Evolutionary conservation across 2,113 vertebrate genomes (phyloP), one percentile per base, ranked within the genome.

Genomic region (Ctenomys sociabilis): DNA sequence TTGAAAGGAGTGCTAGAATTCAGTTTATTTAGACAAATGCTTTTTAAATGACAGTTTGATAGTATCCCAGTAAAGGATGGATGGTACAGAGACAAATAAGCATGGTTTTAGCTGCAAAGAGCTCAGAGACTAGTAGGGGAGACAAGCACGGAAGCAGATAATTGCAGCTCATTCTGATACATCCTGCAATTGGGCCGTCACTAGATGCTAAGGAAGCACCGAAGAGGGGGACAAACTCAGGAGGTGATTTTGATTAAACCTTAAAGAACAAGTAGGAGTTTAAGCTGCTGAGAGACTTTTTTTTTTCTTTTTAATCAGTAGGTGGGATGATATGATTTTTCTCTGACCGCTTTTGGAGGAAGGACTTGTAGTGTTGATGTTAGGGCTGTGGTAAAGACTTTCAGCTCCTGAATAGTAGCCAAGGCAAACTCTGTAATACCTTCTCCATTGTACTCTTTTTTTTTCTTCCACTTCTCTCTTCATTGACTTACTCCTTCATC

Each of bases 161-260:
- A 88, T 93, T 88, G 37, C 32, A 82, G 70, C 63, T 90, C 66
- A 82, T 85, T 35, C 35, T 49, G 68, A 90, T 54, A 66, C 43
- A 82, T 93, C 85, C 85, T 88, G 70, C 87, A 88, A 1, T 7
- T 37, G n/a, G 92, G 66, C 57, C 78, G 75, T 84, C 90, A 43
- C 43, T 81, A 78, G 52, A 63, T 90, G 81, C 81, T 94, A 78
- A 92, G 61, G 77, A 85, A 63, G 68, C 54, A 61, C 22, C 61
- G 91, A 93, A 70, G 22, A n/a, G 26, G 35, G 12, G 40, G 19
- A 17, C 68, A 57, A 85, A 88, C 32, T 85, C 45, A 52, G 83
- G 77, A 95, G 89, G 40, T 72, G 85, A 85, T 94, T 93, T 93
- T 92, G 84, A 93, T 84, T 61, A 96, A 92, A 64, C 32, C 85